Conservation (phyloP, 2,888 invertebrate species). For the Labia minor region DNA sequence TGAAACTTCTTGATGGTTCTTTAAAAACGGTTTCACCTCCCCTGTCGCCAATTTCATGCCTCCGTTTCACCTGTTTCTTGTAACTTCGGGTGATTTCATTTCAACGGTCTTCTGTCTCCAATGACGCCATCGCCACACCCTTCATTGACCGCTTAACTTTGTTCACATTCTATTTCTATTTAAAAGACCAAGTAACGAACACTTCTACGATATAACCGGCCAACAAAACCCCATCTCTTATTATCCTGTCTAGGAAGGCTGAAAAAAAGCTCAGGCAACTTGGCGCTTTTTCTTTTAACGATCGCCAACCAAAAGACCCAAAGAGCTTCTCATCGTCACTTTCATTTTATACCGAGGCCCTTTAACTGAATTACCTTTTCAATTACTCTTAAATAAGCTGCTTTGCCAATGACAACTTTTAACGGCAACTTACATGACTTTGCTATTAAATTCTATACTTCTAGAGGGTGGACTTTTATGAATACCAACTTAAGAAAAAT, state of each 20-base stretch:
- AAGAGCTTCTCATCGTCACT: constrained; percentile 1
- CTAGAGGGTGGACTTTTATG: background rate
- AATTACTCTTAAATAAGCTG: constrained; percentile 13
- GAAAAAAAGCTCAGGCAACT: no score
- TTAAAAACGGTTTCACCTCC: background rate
- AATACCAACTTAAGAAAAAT: background rate
- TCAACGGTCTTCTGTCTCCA: background rate
- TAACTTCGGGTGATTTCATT: background rate
- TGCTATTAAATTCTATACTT: constrained; percentile 5
- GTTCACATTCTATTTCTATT: background rate
- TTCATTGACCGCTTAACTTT: constrained; percentile 4
- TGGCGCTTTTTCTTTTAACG: background rate
- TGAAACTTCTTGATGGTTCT: no score
- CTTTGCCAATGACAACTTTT: constrained; percentile 8
- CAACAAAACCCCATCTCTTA: background rate
- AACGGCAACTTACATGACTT: background rate
- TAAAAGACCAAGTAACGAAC: background rate
- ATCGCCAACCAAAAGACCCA: background rate
- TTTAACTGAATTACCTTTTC: constrained; percentile 13
- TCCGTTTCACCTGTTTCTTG: background rate
- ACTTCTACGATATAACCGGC: background rate
- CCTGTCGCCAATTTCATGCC: background rate
- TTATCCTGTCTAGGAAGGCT: no score
- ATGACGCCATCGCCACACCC: background rate
- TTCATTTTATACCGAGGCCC: background rate